Evolutionary conservation across 2,113 vertebrate species (phyloP).

Genomic region (Halichoerus grypus): DNA sequence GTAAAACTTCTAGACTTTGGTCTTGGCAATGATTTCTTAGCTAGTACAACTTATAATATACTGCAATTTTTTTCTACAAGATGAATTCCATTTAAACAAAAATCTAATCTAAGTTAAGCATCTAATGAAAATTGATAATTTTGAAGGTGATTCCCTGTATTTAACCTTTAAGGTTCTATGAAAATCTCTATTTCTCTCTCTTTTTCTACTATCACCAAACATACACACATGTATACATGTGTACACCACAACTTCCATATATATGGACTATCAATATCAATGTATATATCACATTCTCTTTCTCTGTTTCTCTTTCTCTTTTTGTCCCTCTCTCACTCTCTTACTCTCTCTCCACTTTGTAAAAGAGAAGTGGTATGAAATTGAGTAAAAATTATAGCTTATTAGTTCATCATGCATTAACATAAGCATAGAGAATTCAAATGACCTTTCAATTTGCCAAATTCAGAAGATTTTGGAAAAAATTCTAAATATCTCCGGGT

Average conservation of each 20-base stretch:
- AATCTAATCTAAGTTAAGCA: neutral
- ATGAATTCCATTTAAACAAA: neutral
- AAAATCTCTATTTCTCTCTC: neutral
- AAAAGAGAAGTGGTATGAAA: neutral
- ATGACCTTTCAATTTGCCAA: neutral
- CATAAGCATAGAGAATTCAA: neutral
- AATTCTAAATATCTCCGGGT: neutral
- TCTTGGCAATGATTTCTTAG: neutral
- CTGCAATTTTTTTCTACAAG: neutral
- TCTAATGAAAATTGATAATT: neutral
- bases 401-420: neutral
- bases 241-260: neutral
- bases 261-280: neutral
- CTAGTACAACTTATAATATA: neutral
- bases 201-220: no score
- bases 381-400: neutral
- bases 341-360: neutral
- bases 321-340: no score
- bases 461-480: neutral
- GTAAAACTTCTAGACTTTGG: neutral
- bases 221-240: neutral
- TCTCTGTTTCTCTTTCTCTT: neutral
- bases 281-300: neutral
- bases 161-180: neutral
- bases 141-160: neutral